phyloP scores from a whole-genome alignment of 1,140 invertebrate species.

The Brachionus manjavacas region DNA sequence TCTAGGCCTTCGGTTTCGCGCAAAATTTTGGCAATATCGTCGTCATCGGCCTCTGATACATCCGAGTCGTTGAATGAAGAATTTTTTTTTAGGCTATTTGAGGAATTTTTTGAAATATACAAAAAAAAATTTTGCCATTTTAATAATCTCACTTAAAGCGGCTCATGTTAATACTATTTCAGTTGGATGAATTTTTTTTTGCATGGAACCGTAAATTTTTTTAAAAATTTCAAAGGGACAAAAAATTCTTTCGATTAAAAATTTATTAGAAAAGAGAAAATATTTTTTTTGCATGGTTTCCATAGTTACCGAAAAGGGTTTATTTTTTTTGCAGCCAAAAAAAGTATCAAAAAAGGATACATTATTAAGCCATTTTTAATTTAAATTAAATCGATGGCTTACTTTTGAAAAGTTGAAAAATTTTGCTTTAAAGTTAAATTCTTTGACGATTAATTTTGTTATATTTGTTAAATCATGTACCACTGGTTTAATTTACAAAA shows the following conservation, averaged over 20 bases:
- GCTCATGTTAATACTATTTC: not conserved
- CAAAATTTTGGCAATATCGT: conserved; percentile 26
- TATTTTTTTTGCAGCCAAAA: not conserved
- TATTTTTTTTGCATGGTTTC: not conserved
- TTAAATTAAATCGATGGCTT: too few relatives aligned
- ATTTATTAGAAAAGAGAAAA: not conserved
- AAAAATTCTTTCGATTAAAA: not conserved
- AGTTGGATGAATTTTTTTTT: not conserved
- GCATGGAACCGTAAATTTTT: too few relatives aligned
- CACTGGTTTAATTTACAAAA: too few relatives aligned
- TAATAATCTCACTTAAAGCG: not conserved
- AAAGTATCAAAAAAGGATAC: not conserved
- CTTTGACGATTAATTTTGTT: too few relatives aligned
- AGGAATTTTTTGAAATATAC: not conserved
- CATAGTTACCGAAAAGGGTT: not conserved
- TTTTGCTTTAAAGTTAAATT: not conserved
- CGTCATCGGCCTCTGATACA: not conserved
- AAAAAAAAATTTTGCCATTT: not conserved
- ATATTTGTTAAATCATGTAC: too few relatives aligned
- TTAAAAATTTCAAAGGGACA: not conserved
- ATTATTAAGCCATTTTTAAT: too few relatives aligned
- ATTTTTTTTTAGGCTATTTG: not conserved
- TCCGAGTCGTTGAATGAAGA: conserved; percentile 23
- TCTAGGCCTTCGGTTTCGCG: conserved; percentile 1
- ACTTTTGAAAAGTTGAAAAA: not conserved